Evolutionary conservation across 2,113 vertebrate species (phyloP), one percentile per base, ranked within the genome.

Genomic region (Mixornis gularis): DNA sequence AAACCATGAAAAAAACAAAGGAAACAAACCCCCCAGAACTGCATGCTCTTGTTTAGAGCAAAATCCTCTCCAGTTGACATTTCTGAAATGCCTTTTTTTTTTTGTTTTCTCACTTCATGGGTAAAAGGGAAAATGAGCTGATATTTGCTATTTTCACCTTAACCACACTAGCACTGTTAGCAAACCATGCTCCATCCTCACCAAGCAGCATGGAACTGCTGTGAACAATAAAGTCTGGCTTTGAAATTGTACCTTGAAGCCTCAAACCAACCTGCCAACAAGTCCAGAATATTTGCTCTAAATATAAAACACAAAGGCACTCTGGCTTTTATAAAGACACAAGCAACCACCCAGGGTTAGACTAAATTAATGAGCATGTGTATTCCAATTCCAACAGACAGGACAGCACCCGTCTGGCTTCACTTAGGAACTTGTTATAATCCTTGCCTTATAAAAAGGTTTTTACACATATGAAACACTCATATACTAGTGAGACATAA

Each of bases 401-500:
- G 40, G 64, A 85, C 7, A 5, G 74, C 63, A 52, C 62, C 73
- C 3, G 14, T 12, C 72, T 52, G 81, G 81, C 55, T 94, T 91
- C 56, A 49, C 79, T 96, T 91, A 80, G 46, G 26, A 65, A 83
- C 64, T 73, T 56, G 56, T 27, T 79, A 34, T 26, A 77, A 79
- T 49, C 43, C 56, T 10, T 69, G 44, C 43, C 76, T 89, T 86
- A 79, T 59, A 78, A 89, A 90, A 89, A 85, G 56, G 51, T 48
- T 94, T 90, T 94, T 91, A 89, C 84, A 82, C 51, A 59, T 72
- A 62, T 22, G 74, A 85, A 93, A 82, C 71, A 26, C 74, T 91
- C 89, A 12, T 73, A 66, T 49, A 85, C 22, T 65, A 70, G 32
- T 15, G 38, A 93, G 68, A 95, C 71, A 66, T 46, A 69, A 87